Percentiles rank a stretch among this genome's conserved stretches.
phyloP scores from a whole-genome alignment of 2,888 invertebrate species.

The Stomorhina lunata region DNA sequence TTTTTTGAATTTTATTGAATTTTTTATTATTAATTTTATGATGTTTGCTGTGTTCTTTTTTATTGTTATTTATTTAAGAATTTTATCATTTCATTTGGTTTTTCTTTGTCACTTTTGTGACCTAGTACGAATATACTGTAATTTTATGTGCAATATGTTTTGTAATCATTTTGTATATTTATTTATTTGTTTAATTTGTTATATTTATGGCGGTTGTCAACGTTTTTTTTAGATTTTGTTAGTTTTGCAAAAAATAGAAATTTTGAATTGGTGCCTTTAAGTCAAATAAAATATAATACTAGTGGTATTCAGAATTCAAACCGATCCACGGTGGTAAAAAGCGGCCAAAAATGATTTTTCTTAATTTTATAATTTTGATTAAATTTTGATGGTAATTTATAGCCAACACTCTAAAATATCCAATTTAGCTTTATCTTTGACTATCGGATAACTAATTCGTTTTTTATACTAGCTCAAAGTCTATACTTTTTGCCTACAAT shows the following conservation, averaged over 20 bases:
- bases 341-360: too few relatives aligned
- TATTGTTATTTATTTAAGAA: slow-evolving; percentile 57
- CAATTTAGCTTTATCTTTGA: too few relatives aligned
- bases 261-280: not conserved
- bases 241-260: slow-evolving; percentile 26
- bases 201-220: slow-evolving; percentile 42
- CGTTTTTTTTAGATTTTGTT: slow-evolving; percentile 25
- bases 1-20: slow-evolving; percentile 67
- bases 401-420: too few relatives aligned
- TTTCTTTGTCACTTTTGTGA: slow-evolving; percentile 16
- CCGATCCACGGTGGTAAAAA: too few relatives aligned
- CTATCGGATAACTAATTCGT: too few relatives aligned
- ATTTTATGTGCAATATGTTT: slow-evolving; percentile 23
- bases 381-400: too few relatives aligned
- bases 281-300: too few relatives aligned
- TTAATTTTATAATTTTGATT: too few relatives aligned
- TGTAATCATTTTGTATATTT: not conserved
- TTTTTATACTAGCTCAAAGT: too few relatives aligned
- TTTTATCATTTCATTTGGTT: slow-evolving; percentile 49
- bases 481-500: too few relatives aligned
- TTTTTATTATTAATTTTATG: slow-evolving; percentile 44
- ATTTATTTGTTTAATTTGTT: slow-evolving; percentile 30
- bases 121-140: not conserved
- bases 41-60: slow-evolving; percentile 56
- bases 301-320: too few relatives aligned